Evolutionary conservation across 2,888 invertebrate genomes (phyloP).

Genomic region (Pristionchus exspectatus): DNA sequence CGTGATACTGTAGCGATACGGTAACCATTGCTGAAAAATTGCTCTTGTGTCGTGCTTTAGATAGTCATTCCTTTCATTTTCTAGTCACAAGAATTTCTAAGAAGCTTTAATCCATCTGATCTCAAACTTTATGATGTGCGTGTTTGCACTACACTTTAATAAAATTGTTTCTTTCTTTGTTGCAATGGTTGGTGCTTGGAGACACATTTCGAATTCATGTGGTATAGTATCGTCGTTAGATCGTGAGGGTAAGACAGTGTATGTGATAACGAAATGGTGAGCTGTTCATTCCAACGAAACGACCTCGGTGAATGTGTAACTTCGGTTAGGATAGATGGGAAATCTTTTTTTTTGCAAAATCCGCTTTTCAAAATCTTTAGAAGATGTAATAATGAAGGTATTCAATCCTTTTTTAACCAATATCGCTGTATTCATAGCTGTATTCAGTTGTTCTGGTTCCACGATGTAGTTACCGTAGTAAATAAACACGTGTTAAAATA

Average conservation of each 20-base stretch:
- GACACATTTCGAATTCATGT: neutral
- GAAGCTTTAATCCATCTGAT: slow-evolving; percentile 28
- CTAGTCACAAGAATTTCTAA: slow-evolving; percentile 4
- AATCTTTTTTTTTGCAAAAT: too few species aligned
- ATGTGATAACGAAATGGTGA: too few species aligned
- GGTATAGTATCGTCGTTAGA: neutral
- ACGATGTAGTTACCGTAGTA: neutral
- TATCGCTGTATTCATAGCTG: too few species aligned
- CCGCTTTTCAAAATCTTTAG: too few species aligned
- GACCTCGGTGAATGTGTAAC: too few species aligned
- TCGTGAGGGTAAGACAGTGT: too few species aligned
- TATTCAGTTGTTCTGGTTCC: too few species aligned
- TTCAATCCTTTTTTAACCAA: too few species aligned
- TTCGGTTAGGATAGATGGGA: too few species aligned
- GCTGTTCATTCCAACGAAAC: too few species aligned
- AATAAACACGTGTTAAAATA: neutral
- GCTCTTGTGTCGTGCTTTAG: neutral
- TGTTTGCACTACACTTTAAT: neutral
- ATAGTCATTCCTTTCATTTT: neutral
- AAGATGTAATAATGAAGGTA: too few species aligned
- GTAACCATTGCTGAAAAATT: neutral
- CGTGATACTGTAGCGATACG: neutral
- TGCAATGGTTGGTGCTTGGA: too few species aligned
- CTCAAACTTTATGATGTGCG: neutral
- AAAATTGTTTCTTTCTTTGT: neutral